Evolutionary conservation across 2,888 invertebrate species (phyloP).

Genomic region (Holacanthella duospinosa): DNA sequence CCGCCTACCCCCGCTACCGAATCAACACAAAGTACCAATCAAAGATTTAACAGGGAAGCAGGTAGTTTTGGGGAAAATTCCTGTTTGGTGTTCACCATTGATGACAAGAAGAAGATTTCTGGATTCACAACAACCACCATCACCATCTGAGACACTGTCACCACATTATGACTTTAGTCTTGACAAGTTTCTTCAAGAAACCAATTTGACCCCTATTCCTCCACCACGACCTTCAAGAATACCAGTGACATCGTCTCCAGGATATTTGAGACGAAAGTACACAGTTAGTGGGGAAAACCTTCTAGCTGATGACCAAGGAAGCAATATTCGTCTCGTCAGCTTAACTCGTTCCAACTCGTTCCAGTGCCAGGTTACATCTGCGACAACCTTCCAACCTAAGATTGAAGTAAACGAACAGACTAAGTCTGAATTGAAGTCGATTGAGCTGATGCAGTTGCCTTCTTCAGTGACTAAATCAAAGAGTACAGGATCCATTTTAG

Average conservation of each 20-base stretch:
- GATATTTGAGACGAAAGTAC: conserved; percentile 11
- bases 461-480: conserved; percentile 24
- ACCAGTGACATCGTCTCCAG: neutral
- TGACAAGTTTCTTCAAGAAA: conserved; percentile 19
- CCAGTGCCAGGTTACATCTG: neutral
- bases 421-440: neutral
- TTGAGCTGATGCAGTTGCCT: neutral
- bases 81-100: conserved; percentile 31
- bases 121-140: neutral
- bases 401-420: neutral
- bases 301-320: neutral
- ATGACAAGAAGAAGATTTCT: conserved; percentile 20
- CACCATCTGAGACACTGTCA: neutral
- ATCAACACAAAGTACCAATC: neutral
- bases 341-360: conserved; percentile 20
- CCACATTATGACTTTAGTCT: conserved; percentile 16
- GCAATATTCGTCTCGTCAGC: neutral
- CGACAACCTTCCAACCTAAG: neutral
- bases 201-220: neutral
- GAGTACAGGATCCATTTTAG: conserved; percentile 29
- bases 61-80: conserved; percentile 29
- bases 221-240: conserved; percentile 4
- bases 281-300: conserved; percentile 19
- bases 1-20: neutral
- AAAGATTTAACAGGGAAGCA: neutral